Evolutionary conservation across 2,888 invertebrate species (phyloP).

Genomic region (Oithona nana): DNA sequence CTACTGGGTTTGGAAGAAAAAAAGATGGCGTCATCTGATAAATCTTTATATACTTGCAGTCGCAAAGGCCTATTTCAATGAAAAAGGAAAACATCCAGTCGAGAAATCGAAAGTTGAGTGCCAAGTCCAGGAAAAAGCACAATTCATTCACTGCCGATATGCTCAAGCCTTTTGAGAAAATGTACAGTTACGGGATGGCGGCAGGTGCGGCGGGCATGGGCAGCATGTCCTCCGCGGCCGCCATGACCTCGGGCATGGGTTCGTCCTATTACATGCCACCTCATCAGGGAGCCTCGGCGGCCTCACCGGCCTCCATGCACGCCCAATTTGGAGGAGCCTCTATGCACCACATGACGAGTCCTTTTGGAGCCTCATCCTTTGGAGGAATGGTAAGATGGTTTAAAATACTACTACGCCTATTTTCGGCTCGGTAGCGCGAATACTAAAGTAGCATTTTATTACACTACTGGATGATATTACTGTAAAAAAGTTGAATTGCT

Average conservation of each 20-base stretch:
- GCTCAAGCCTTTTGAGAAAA: conserved; percentile 11
- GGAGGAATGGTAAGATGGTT: conserved; percentile 3
- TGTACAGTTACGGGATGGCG: conserved; percentile 12
- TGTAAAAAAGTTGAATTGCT: not conserved
- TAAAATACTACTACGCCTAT: too few species aligned
- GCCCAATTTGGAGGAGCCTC: not conserved
- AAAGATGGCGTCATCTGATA: not conserved
- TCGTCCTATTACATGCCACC: not conserved
- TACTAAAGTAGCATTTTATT: too few species aligned
- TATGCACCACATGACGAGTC: not conserved
- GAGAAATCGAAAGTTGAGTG: conserved; percentile 21
- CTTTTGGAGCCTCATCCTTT: not conserved
- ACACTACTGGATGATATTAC: too few species aligned
- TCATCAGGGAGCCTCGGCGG: not conserved
- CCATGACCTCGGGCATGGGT: not conserved
- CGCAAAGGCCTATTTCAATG: conserved; percentile 21
- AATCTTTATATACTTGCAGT: not conserved
- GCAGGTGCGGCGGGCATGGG: not conserved
- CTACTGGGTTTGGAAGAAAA: not conserved
- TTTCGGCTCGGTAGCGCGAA: too few species aligned
- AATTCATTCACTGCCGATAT: conserved; percentile 2
- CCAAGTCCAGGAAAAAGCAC: conserved; percentile 21
- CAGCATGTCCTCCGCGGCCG: not conserved
- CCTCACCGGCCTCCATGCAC: not conserved
- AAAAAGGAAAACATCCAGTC: conserved; percentile 22